A percentile compares a stretch with the other conserved stretches of the same genome.
phyloP scores from a whole-genome alignment of 1,140 invertebrate species.

The Dufourea novaeangliae region DNA sequence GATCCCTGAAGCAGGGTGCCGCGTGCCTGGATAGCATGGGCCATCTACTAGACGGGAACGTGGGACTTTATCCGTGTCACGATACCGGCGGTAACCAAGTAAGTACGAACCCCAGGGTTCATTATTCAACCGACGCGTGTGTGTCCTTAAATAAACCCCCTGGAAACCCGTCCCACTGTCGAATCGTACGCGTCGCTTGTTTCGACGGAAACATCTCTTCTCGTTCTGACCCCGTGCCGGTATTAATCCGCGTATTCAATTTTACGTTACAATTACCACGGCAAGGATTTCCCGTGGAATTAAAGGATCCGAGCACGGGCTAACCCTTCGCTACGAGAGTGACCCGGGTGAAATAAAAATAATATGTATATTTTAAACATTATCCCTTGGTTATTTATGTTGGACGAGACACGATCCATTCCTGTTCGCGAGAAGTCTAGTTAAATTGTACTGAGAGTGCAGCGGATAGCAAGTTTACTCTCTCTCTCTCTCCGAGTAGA shows the following conservation, averaged over 20 bases:
- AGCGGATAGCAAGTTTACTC: no score
- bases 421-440: no score
- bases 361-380: no score
- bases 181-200: not conserved
- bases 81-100: conserved; percentile 97
- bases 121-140: not conserved
- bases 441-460: no score
- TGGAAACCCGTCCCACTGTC: no score
- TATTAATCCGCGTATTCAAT: conserved; percentile 25
- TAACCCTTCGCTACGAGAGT: no score
- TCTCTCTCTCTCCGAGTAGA: no score
- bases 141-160: not conserved
- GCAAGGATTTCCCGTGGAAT: not conserved
- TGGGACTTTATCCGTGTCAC: conserved; percentile 97
- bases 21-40: conserved; percentile 97
- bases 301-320: not conserved
- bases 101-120: conserved; percentile 39
- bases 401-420: no score
- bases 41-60: conserved; percentile 91
- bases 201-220: conserved; percentile 9
- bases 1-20: conserved; percentile 88
- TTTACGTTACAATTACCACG: conserved; percentile 5
- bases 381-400: no score
- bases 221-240: not conserved
- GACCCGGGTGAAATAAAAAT: not conserved